phyloP scores from a whole-genome alignment of 1,140 invertebrate genomes.

The Cephus cinctus region DNA sequence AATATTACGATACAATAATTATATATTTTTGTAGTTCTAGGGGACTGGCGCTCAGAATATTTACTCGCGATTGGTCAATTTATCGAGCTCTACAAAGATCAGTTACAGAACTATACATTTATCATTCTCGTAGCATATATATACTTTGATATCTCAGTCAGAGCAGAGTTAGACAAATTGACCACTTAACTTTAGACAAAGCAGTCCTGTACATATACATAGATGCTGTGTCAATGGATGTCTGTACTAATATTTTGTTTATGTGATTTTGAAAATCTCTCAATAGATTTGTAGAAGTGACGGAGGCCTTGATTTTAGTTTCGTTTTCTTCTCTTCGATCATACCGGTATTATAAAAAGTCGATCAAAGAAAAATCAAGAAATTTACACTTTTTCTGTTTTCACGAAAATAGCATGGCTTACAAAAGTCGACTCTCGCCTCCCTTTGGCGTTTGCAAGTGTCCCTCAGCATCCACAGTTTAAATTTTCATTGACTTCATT shows the following conservation, averaged over 20 bases:
- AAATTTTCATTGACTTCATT: no score
- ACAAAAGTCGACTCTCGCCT: no score
- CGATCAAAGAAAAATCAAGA: conserved; percentile 5
- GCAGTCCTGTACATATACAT: conserved; percentile 33
- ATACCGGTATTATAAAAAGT: no score
- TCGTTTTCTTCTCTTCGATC: conserved; percentile 15
- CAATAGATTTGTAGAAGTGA: conserved; percentile 22
- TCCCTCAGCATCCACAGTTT: no score
- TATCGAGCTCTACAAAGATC: conserved; percentile 3
- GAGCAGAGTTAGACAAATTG: conserved; percentile 25
- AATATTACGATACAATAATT: conserved; percentile 35
- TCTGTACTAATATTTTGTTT: conserved; percentile 34
- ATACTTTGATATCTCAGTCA: no score
- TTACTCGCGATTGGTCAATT: conserved; percentile 19
- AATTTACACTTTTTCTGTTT: conserved; percentile 6
- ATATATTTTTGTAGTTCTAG: conserved; percentile 50
- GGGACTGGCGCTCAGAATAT: conserved; percentile 38
- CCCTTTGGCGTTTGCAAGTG: no score
- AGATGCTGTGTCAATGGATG: conserved; percentile 26
- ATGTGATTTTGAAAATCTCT: conserved; percentile 24
- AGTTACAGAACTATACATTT: no score
- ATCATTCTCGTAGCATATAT: no score
- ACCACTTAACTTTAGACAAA: conserved; percentile 30
- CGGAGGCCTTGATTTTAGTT: conserved; percentile 37
- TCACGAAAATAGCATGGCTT: no score